Conservation (phyloP, 2,797 vertebrate species). For the Cuniculus paca region DNA sequence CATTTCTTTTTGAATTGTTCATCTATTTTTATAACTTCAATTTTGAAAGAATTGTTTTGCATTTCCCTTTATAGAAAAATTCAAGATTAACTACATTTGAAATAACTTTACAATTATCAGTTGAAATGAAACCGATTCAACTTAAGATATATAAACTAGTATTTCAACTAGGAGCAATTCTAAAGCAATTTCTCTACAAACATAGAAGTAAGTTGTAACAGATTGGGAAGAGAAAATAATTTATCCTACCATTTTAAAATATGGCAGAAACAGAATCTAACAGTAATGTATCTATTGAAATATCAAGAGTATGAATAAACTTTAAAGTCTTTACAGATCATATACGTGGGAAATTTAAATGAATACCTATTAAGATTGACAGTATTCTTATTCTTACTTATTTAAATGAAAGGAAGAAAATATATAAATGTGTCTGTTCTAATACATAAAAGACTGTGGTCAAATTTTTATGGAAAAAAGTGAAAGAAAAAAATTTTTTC, state of each 20-base stretch:
- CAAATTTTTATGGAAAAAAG: slow-evolving; percentile 70
- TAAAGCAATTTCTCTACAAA: slow-evolving; percentile 70
- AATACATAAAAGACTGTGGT: slow-evolving; percentile 79
- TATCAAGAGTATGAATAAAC: slow-evolving; percentile 17
- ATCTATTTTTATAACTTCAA: slow-evolving; percentile 60
- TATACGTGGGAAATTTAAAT: slow-evolving; percentile 72
- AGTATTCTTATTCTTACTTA: slow-evolving; percentile 68
- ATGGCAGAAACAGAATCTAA: slow-evolving; percentile 40
- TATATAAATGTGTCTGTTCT: slow-evolving; percentile 26
- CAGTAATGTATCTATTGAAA: not conserved
- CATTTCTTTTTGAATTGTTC: slow-evolving; percentile 54
- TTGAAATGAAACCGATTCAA: slow-evolving; percentile 65
- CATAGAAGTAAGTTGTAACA: slow-evolving; percentile 55
- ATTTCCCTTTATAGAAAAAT: slow-evolving; percentile 53
- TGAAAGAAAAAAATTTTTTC: slow-evolving; percentile 68
- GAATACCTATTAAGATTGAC: slow-evolving; percentile 73
- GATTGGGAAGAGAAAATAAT: slow-evolving; percentile 37
- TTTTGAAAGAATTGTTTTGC: slow-evolving; percentile 65
- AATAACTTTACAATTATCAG: slow-evolving; percentile 54
- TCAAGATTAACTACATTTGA: slow-evolving; percentile 24
- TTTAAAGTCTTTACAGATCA: slow-evolving; percentile 67
- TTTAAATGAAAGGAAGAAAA: slow-evolving; percentile 43
- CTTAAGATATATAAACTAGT: slow-evolving; percentile 46
- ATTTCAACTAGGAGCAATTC: slow-evolving; percentile 53
- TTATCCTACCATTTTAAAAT: slow-evolving; percentile 59